phyloP scores from a whole-genome alignment of 2,113 vertebrate genomes.

The Sylvietta virens region DNA sequence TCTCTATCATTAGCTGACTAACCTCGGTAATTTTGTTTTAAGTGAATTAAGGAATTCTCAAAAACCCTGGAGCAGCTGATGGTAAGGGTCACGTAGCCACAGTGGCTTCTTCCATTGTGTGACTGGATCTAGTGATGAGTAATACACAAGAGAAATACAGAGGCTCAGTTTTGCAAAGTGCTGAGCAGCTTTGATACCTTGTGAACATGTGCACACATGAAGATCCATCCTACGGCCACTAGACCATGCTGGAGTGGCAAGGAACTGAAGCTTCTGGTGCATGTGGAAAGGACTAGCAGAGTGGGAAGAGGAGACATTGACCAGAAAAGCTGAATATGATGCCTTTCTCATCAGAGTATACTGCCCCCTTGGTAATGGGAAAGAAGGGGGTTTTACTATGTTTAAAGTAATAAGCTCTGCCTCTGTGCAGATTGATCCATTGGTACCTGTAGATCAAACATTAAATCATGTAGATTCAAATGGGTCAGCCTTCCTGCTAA shows the following conservation, averaged over 20 bases:
- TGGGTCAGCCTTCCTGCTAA: neutral
- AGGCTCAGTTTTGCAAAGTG: neutral
- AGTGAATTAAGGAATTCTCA: neutral
- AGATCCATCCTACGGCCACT: neutral
- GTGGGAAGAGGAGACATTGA: too few relatives aligned
- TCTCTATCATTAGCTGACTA: neutral
- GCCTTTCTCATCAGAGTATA: neutral
- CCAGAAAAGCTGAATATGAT: neutral
- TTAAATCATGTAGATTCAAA: neutral
- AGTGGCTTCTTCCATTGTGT: neutral
- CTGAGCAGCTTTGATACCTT: neutral
- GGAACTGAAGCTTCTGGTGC: neutral
- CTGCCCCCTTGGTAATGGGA: neutral
- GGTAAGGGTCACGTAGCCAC: neutral
- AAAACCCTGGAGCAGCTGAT: neutral
- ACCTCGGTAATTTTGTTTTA: neutral
- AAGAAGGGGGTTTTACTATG: neutral
- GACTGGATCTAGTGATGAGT: neutral
- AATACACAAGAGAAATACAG: neutral
- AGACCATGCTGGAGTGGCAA: neutral
- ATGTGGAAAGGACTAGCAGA: neutral
- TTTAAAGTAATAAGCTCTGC: neutral
- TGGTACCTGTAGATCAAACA: neutral
- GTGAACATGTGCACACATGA: accelerated
- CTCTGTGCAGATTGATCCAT: neutral